Evolutionary conservation across 2,797 vertebrate species (phyloP), one percentile per base, ranked within the genome.

Genomic region (Cynodonichthys magdalenae): DNA sequence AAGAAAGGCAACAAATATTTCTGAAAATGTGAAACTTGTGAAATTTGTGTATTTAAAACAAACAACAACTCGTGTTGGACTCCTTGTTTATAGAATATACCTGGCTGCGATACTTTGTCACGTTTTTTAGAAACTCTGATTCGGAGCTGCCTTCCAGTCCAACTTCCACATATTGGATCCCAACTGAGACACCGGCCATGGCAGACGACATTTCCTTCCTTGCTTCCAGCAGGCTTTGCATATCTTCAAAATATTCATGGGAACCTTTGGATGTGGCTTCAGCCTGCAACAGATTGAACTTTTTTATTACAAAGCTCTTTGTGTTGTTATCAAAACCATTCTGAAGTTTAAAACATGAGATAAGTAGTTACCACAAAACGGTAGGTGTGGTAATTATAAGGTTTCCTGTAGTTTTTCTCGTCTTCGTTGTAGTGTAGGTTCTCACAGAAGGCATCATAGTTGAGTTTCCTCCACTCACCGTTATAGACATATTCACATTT

Each of bases 401-500:
- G 96, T 74, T 96, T 96, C 66, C 95, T 88, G 82, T 92, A 98
- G 76, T 97, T 95, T 72, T 98, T 99, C 66, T 97, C 95, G 0
- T 95, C 94, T 0, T 95, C 93, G 0, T 93, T 94, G 1, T 97
- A 96, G 69, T 94, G 89, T 53, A 99, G 90, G 5, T 56, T 93
- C 74, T 99, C 96, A 18, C 97, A 99, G 29, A 87, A 62, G 0
- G 94, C 31, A 0, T 98, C 94, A 0, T 98, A 99, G 0, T 59
- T 87, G 66, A 96, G 93, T 61, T 94, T 91, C 62, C 94, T 92
- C 98, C 97, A 98, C 49, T 98, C 95, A 0, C 96, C 96, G 0
- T 98, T 99, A 60, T 99, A 99, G 39, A 98, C 92, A 0, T 90
- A 93, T 80, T 98, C 95, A 81, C 96, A 99, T 20, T 83, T 29